These are phyloP conservation scores for Falco punctatus DNA, from an alignment of 2,113 vertebrate species.

Conservation along the genomic window DNA sequence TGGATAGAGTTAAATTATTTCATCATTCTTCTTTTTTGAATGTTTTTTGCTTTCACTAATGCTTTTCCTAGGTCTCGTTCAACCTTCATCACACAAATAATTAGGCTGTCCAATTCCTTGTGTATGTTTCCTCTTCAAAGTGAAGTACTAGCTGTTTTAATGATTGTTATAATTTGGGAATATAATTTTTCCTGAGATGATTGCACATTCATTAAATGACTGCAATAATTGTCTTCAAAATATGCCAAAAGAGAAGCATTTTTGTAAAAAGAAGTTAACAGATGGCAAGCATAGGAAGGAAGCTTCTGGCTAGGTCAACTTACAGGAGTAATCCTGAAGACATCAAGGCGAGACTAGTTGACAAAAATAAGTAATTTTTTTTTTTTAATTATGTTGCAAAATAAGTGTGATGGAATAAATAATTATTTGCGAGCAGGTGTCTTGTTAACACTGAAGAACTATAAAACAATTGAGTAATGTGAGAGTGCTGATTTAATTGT, in stretches of 20 bases:
- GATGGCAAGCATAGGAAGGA: slow-evolving; percentile 4
- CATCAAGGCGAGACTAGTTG: neutral
- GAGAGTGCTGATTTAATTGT: neutral
- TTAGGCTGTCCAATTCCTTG: neutral
- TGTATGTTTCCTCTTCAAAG: neutral
- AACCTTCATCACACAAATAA: neutral
- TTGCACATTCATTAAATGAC: neutral
- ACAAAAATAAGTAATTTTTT: neutral
- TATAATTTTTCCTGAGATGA: neutral
- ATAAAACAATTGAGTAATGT: neutral
- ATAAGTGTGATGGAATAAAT: neutral
- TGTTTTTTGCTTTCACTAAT: neutral
- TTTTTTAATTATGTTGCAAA: neutral
- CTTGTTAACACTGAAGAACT: neutral
- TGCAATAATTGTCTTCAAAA: slow-evolving; percentile 13
- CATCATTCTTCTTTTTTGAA: neutral
- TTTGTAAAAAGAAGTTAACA: slow-evolving; percentile 7
- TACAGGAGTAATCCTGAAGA: neutral
- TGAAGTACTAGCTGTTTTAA: neutral
- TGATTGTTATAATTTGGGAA: neutral
- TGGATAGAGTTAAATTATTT: neutral
- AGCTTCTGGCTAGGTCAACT: neutral
- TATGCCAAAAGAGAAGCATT: slow-evolving; percentile 18
- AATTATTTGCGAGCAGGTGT: neutral
- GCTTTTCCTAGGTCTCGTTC: neutral